phyloP scores from a whole-genome alignment of 1,140 invertebrate genomes.

The Anastatus disparis region DNA sequence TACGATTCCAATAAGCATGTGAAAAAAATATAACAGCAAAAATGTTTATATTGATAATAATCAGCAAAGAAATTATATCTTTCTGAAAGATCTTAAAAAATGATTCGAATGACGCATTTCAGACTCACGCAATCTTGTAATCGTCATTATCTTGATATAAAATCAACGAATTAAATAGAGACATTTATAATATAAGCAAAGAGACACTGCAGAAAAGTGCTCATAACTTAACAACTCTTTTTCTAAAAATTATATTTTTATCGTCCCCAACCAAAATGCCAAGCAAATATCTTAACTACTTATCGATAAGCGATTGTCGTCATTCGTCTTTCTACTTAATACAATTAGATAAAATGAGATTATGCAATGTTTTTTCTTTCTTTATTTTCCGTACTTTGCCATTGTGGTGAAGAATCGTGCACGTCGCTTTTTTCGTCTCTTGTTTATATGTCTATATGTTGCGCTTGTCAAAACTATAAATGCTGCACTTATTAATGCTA shows the following conservation, averaged over 20 bases:
- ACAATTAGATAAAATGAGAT: conserved; percentile 53
- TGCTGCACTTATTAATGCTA: neutral
- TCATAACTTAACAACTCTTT: conserved; percentile 1
- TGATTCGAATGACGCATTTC: neutral
- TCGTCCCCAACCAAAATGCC: too few species aligned
- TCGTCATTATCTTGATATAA: conserved; percentile 54
- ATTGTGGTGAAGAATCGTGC: conserved; percentile 51
- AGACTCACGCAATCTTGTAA: conserved; percentile 56
- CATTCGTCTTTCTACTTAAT: conserved; percentile 45
- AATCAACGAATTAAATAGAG: conserved; percentile 53
- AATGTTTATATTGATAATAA: too few species aligned
- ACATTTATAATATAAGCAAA: conserved; percentile 46
- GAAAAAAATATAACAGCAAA: too few species aligned
- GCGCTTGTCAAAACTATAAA: conserved; percentile 18
- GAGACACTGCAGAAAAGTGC: conserved; percentile 1
- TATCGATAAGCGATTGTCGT: too few species aligned
- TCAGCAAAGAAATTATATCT: neutral
- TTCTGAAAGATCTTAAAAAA: neutral
- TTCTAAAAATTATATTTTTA: too few species aligned
- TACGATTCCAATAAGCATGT: too few species aligned
- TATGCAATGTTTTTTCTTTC: conserved; percentile 43
- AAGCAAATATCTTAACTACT: conserved; percentile 32
- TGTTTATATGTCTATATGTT: conserved; percentile 8
- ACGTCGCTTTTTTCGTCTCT: neutral
- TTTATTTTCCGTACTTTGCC: conserved; percentile 67